Evolutionary conservation across 2,113 vertebrate species (phyloP).

Genomic region (Neomonachus schauinslandi): DNA sequence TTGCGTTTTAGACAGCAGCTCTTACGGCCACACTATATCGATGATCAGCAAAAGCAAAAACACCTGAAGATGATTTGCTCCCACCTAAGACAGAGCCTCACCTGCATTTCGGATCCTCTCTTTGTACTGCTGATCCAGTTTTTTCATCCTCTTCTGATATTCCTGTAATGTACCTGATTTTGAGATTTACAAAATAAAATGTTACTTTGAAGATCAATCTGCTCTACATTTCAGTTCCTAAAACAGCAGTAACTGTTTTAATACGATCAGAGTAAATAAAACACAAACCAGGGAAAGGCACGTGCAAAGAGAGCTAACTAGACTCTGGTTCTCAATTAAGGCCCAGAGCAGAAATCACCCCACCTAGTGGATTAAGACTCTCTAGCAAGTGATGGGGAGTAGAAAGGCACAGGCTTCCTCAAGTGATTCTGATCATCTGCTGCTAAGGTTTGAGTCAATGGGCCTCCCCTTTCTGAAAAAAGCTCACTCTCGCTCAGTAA

Average conservation of each 20-base stretch:
- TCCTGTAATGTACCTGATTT: slow-evolving; percentile 95
- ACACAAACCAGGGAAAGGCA: not conserved
- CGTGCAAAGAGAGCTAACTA: not conserved
- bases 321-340: not conserved
- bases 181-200: slow-evolving; percentile 43
- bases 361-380: not conserved
- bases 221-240: not conserved
- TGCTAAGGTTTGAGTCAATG: rapidly evolving
- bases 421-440: too few species aligned
- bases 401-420: not conserved
- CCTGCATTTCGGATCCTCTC: slow-evolving; percentile 98
- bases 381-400: rapidly evolving
- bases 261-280: not conserved
- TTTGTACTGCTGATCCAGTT: slow-evolving; percentile 98
- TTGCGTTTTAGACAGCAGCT: not conserved
- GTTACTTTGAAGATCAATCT: not conserved
- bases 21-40: rapidly evolving
- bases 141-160: slow-evolving; percentile 99
- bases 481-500: not conserved
- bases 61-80: not conserved
- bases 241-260: not conserved
- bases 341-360: not conserved
- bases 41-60: not conserved
- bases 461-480: not conserved
- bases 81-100: slow-evolving; percentile 47